These are phyloP conservation scores for Zalophus californianus DNA, from an alignment of 2,797 vertebrate species.

Conservation along the genomic window DNA sequence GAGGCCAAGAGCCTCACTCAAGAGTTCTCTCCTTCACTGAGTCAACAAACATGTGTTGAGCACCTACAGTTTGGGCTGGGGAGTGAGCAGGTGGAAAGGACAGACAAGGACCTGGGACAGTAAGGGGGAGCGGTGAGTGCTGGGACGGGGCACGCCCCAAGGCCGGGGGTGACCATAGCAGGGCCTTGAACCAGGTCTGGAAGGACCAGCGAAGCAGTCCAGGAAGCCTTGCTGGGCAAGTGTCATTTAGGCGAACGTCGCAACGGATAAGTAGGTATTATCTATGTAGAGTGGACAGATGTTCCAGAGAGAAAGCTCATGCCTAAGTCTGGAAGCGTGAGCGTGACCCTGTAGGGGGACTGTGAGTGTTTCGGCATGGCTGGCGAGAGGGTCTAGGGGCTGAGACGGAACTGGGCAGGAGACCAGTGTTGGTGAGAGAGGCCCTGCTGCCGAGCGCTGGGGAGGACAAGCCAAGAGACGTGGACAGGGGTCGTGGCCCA, in stretches of 20 bases:
- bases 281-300: not conserved
- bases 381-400: not conserved
- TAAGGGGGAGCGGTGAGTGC: not conserved
- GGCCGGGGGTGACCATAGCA: not conserved
- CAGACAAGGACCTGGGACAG: not conserved
- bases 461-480: not conserved
- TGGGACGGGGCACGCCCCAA: rapidly evolving
- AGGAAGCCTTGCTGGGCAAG: not conserved
- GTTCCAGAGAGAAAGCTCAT: not conserved
- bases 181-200: not conserved
- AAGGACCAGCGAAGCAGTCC: not conserved
- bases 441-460: not conserved
- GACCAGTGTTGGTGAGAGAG: not conserved
- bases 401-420: not conserved
- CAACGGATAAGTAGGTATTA: not conserved
- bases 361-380: rapidly evolving
- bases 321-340: not conserved
- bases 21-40: not conserved
- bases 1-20: not conserved
- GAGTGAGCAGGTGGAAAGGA: not conserved
- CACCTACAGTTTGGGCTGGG: not conserved
- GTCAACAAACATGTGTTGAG: not conserved
- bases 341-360: not conserved
- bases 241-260: not conserved
- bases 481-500: not conserved